Percentiles rank a stretch among this genome's conserved stretches.
Evolutionary conservation across 2,797 vertebrate species (phyloP).

Genomic region (Megaceryle alcyon): DNA sequence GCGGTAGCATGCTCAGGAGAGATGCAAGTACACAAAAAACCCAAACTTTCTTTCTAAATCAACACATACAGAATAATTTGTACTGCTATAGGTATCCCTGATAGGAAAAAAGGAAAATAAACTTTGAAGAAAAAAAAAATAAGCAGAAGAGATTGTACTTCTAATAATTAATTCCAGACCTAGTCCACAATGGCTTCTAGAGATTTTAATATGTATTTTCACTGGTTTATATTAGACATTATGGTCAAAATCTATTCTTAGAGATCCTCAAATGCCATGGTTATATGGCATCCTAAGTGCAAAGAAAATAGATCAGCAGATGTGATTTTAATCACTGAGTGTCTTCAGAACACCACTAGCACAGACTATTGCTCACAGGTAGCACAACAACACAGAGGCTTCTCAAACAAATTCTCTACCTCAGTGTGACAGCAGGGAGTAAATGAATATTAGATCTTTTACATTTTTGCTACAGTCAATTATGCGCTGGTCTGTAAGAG

Average conservation of each 20-base stretch:
- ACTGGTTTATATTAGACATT: constrained; percentile 3
- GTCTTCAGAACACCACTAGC: not conserved
- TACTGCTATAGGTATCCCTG: not conserved
- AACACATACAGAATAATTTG: not conserved
- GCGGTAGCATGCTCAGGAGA: not conserved
- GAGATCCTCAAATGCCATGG: not conserved
- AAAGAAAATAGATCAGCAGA: not conserved
- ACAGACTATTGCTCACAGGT: not conserved
- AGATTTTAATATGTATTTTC: not conserved
- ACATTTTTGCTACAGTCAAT: not conserved
- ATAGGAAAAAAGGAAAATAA: not conserved
- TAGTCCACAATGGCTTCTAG: not conserved
- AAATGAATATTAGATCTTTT: not conserved
- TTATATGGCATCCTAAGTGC: not conserved
- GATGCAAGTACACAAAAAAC: not conserved
- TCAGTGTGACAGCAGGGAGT: not conserved
- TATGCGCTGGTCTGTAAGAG: not conserved
- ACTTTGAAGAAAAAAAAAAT: not conserved
- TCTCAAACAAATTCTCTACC: not conserved
- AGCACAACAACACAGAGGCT: not conserved
- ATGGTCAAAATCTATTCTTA: constrained; percentile 11
- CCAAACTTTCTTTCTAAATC: not conserved
- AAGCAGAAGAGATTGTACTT: not conserved
- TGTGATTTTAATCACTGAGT: not conserved
- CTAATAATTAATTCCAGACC: constrained; percentile 21